These are phyloP conservation scores for Microctenopoma lineatum DNA, from an alignment of 2,797 vertebrate genomes.

Conservation along the genomic window DNA sequence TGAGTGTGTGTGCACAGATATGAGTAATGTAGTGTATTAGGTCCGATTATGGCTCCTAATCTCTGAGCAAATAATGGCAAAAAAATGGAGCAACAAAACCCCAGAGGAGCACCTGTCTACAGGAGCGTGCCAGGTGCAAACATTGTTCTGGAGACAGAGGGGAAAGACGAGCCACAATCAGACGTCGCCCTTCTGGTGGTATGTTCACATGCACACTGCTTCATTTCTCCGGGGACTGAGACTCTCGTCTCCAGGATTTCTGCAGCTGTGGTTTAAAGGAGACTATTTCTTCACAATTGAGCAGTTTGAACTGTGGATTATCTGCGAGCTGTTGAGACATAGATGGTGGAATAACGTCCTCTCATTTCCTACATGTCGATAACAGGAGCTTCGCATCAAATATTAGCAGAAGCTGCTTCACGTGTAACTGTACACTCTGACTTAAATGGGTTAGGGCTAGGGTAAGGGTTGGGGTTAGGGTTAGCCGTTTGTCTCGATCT, in stretches of 20 bases:
- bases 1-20: conserved; percentile 69
- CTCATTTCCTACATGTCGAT: no score
- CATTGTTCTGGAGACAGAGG: conserved; percentile 66
- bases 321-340: neutral
- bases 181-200: no score
- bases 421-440: neutral
- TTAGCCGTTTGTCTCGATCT: conserved; percentile 22
- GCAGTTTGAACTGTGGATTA: no score
- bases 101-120: conserved; percentile 81
- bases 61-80: conserved; percentile 81
- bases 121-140: conserved; percentile 83
- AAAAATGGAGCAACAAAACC: conserved; percentile 73
- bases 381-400: no score
- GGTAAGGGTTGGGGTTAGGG: no score
- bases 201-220: neutral
- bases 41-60: conserved; percentile 79
- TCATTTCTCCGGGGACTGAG: neutral
- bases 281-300: neutral
- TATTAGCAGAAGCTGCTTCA: no score
- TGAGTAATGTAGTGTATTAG: conserved; percentile 75
- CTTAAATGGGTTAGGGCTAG: no score
- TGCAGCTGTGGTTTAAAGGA: neutral
- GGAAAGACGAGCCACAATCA: conserved; percentile 31
- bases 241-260: neutral
- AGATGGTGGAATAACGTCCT: no score